Percentiles rank a stretch among this genome's conserved stretches.
These are phyloP conservation scores for Urocolius indicus DNA, from an alignment of 2,113 vertebrate genomes.

Conservation along the genomic window DNA sequence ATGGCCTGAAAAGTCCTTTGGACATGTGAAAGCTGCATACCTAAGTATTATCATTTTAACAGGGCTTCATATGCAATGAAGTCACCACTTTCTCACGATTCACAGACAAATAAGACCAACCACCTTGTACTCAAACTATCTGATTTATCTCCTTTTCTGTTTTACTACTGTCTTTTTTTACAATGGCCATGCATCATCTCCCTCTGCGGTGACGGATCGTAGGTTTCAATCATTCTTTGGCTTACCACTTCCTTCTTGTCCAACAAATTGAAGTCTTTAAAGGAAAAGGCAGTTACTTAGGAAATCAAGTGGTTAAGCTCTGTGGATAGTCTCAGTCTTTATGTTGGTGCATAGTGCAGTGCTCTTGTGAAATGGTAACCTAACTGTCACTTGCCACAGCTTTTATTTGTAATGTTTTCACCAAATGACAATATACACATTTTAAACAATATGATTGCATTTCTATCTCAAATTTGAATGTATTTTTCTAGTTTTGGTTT, in stretches of 20 bases:
- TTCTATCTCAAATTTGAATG: background rate
- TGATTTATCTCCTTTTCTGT: background rate
- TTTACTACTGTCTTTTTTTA: constrained; percentile 20
- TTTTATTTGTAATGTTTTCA: background rate
- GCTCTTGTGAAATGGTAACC: constrained; percentile 54
- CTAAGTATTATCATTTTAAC: background rate
- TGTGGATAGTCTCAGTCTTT: constrained; percentile 42
- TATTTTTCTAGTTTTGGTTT: background rate
- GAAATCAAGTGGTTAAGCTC: constrained; percentile 76
- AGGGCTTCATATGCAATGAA: background rate
- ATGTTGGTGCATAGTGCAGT: background rate
- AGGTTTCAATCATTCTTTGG: constrained; percentile 61
- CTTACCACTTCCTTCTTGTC: constrained; percentile 76
- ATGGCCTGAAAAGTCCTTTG: background rate
- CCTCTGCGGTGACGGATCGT: constrained; percentile 34
- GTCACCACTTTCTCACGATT: constrained; percentile 6
- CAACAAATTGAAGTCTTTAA: constrained; percentile 59
- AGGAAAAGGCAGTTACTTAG: constrained; percentile 75
- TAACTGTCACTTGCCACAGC: background rate
- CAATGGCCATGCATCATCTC: background rate
- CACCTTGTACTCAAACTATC: background rate
- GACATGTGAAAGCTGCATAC: background rate
- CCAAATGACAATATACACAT: background rate
- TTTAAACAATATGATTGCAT: background rate
- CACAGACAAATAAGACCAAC: background rate